A percentile compares a stretch with the other conserved stretches of the same genome.
These are phyloP conservation scores for Hirtodrosophila cameraria DNA, from an alignment of 2,888 invertebrate species.

Conservation along the genomic window DNA sequence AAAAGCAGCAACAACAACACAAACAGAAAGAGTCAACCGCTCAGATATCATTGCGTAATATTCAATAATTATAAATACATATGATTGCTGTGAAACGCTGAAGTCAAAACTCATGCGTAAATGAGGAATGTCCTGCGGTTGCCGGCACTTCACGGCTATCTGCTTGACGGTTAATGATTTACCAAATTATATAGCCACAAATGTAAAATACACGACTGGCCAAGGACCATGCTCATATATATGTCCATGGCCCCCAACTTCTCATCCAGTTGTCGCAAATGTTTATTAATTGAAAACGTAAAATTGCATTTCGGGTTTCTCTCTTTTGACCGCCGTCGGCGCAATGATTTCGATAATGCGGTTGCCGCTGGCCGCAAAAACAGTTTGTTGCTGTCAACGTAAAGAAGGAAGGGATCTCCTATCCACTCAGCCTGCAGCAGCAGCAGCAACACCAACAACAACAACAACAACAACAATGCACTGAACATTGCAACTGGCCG, in stretches of 20 bases:
- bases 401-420: background rate
- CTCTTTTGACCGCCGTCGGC: slow-evolving; percentile 49
- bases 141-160: slow-evolving; percentile 62
- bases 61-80: slow-evolving; percentile 50
- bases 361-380: slow-evolving; percentile 74
- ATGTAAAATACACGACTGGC: slow-evolving; percentile 67
- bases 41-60: slow-evolving; percentile 19
- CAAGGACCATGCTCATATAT: slow-evolving; percentile 1
- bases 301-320: slow-evolving; percentile 72
- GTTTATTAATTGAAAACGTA: slow-evolving; percentile 79
- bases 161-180: slow-evolving; percentile 72
- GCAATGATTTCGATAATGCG: slow-evolving; percentile 78
- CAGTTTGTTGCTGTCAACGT: slow-evolving; percentile 76
- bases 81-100: slow-evolving; percentile 2
- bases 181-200: slow-evolving; percentile 78
- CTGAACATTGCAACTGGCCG: slow-evolving; percentile 44
- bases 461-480: slow-evolving; percentile 32
- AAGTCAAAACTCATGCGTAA: slow-evolving; percentile 37
- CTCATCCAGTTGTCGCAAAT: slow-evolving; percentile 67
- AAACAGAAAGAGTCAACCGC: slow-evolving; percentile 14
- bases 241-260: background rate
- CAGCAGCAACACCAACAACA: slow-evolving; percentile 35
- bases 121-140: slow-evolving; percentile 62
- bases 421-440: slow-evolving; percentile 12
- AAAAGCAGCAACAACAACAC: slow-evolving; percentile 7